Percentiles rank a stretch among this genome's conserved stretches.
Evolutionary conservation across 2,888 invertebrate species (phyloP).

Genomic region (Hirtodrosophila alboralis): DNA sequence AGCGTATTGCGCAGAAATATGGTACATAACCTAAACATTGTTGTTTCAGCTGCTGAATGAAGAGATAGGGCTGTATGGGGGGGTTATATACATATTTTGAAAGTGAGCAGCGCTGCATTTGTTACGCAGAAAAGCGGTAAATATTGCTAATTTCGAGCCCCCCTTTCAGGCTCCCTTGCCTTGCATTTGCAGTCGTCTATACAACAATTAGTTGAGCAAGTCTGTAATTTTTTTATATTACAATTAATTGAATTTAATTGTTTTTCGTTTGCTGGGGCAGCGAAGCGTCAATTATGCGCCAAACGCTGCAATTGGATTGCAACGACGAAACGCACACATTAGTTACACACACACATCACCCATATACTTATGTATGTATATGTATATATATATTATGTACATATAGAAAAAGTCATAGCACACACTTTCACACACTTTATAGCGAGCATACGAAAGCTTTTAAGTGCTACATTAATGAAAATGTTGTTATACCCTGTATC

Average conservation of each 20-base stretch:
- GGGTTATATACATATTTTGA: background rate
- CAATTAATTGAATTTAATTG: constrained; percentile 78
- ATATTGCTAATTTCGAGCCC: constrained; percentile 15
- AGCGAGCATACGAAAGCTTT: constrained; percentile 38
- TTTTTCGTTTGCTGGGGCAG: constrained; percentile 67
- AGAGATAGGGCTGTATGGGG: too few relatives aligned
- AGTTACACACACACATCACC: constrained; percentile 14
- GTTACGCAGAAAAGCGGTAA: constrained; percentile 30
- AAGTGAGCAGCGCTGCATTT: constrained; percentile 22
- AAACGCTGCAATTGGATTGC: constrained; percentile 62
- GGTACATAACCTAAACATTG: constrained; percentile 19
- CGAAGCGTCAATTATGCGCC: constrained; percentile 67
- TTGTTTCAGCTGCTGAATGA: constrained; percentile 5
- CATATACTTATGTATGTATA: background rate
- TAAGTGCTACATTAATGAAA: constrained; percentile 47
- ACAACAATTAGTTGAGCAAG: constrained; percentile 48
- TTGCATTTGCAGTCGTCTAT: constrained; percentile 6
- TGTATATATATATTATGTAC: background rate
- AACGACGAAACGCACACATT: constrained; percentile 44
- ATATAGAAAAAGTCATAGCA: too few relatives aligned
- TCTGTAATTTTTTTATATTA: constrained; percentile 56
- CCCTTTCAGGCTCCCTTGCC: background rate
- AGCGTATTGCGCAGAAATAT: constrained; percentile 13
- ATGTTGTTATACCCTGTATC: constrained; percentile 31
- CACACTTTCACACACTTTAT: constrained; percentile 10